These are phyloP conservation scores for Diarsia rubi DNA, from an alignment of 2,888 invertebrate species.

Conservation along the genomic window DNA sequence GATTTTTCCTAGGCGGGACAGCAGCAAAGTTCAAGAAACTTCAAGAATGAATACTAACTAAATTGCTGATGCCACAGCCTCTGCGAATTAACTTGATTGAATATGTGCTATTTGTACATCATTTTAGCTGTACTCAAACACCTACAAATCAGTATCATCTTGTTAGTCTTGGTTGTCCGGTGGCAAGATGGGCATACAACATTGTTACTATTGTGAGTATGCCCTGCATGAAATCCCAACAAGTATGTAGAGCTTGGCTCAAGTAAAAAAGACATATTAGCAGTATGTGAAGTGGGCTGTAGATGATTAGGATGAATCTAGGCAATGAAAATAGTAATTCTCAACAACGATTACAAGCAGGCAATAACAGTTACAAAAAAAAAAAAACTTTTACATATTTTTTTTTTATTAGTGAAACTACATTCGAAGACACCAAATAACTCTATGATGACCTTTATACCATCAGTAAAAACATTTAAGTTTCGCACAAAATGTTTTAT, in stretches of 20 bases:
- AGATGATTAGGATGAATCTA: not conserved
- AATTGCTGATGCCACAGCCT: not conserved
- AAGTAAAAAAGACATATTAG: no score
- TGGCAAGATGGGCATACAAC: no score
- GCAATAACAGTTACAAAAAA: no score
- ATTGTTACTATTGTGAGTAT: no score
- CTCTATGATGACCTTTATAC: not conserved
- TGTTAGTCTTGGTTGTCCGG: not conserved
- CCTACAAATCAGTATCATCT: not conserved
- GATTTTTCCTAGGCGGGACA: not conserved
- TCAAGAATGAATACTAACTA: not conserved
- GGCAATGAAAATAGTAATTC: not conserved
- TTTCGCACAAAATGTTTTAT: not conserved
- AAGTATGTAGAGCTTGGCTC: no score
- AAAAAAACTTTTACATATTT: no score
- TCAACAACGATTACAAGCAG: not conserved
- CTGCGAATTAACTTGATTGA: constrained; percentile 23
- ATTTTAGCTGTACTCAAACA: not conserved
- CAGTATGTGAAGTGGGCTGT: no score
- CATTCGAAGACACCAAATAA: not conserved
- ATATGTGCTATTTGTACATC: not conserved
- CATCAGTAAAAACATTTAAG: not conserved
- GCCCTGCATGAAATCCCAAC: no score
- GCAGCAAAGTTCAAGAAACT: not conserved
- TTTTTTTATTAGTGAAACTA: not conserved